Evolutionary conservation across 2,888 invertebrate genomes (phyloP).

Genomic region (Trichopria drosophilae): DNA sequence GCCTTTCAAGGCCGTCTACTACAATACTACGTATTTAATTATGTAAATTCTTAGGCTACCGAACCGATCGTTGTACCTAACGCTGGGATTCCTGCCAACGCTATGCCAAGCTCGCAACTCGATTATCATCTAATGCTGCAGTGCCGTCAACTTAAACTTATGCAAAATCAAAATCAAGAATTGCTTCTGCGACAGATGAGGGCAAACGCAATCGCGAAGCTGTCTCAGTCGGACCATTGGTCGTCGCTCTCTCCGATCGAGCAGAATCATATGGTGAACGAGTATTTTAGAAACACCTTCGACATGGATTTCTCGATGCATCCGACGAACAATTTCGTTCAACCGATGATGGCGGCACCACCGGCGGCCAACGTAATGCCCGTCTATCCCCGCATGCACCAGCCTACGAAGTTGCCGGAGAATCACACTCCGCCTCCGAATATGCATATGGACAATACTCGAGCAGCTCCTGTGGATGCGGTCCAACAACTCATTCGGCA

Average conservation of each 20-base stretch:
- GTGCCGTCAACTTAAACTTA: conserved; percentile 57
- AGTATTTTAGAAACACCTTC: conserved; percentile 57
- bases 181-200: conserved; percentile 55
- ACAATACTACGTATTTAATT: conserved; percentile 3
- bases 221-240: conserved; percentile 60
- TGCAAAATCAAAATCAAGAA: conserved; percentile 58
- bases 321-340: too few species aligned
- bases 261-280: conserved; percentile 61
- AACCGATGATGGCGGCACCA: conserved; percentile 14
- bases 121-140: conserved; percentile 46
- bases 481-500: conserved; percentile 61
- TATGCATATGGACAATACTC: conserved; percentile 45
- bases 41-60: conserved; percentile 37
- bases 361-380: background rate
- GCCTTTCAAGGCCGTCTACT: too few species aligned
- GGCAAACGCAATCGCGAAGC: conserved; percentile 53
- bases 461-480: conserved; percentile 58
- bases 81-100: conserved; percentile 43
- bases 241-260: conserved; percentile 59
- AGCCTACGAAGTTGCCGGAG: conserved; percentile 39
- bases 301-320: conserved; percentile 17
- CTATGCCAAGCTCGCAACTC: conserved; percentile 45
- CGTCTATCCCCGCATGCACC: conserved; percentile 16
- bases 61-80: conserved; percentile 47
- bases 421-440: conserved; percentile 44